phyloP scores from a whole-genome alignment of 2,888 invertebrate genomes.

The Calameuta pallipes region DNA sequence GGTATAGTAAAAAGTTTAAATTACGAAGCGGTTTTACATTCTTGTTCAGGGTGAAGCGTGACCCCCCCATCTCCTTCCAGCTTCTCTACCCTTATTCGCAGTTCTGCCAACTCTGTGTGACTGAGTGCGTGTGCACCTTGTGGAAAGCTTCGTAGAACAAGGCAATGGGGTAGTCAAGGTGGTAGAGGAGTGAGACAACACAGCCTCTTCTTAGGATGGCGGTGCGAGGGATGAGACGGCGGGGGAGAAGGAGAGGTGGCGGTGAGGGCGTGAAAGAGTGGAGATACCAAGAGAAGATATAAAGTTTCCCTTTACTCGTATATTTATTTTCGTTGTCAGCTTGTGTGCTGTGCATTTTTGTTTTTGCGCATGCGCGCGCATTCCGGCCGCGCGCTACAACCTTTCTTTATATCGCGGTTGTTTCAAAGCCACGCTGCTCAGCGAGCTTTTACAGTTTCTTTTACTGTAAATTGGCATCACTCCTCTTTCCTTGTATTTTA shows the following conservation, averaged over 20 bases:
- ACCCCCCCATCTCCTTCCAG: background rate
- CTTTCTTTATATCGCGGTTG: constrained; percentile 34
- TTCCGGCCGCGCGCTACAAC: constrained; percentile 3
- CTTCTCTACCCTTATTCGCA: constrained; percentile 2
- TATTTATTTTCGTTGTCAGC: constrained; percentile 33
- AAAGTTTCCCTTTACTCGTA: constrained; percentile 40
- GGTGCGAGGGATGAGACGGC: background rate
- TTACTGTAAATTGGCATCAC: constrained; percentile 48
- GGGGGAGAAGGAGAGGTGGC: background rate
- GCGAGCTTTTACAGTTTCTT: constrained; percentile 38
- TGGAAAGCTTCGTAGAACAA: background rate
- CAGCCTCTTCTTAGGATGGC: background rate
- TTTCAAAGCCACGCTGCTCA: constrained; percentile 26
- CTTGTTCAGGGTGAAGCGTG: constrained; percentile 18
- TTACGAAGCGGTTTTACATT: constrained; percentile 24
- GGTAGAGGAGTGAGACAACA: background rate
- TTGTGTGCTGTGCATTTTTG: constrained; percentile 24
- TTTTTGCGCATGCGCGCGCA: constrained; percentile 21
- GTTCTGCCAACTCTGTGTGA: constrained; percentile 3
- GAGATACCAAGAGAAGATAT: constrained; percentile 22
- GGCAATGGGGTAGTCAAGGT: background rate
- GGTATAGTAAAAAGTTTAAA: constrained; percentile 23
- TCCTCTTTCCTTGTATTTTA: constrained; percentile 19
- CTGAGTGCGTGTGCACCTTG: background rate
- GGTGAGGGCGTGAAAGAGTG: constrained; percentile 11